Conservation (phyloP, 2,113 vertebrate genomes). For the Malaclemys terrapin region DNA sequence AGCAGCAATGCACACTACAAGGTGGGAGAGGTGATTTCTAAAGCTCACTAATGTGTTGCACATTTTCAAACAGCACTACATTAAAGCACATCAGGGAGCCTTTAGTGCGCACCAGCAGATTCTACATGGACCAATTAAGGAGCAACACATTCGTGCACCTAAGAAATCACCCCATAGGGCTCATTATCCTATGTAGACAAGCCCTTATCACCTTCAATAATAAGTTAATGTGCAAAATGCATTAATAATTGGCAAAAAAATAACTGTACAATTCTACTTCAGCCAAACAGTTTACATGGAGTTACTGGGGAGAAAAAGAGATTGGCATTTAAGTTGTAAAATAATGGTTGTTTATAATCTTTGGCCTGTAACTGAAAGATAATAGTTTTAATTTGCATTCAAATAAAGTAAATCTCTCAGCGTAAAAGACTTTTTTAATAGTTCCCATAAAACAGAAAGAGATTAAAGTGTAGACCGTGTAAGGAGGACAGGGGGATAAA, state of each 20-base stretch:
- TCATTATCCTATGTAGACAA: background rate
- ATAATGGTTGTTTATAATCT: slow-evolving; percentile 74
- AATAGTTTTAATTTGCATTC: slow-evolving; percentile 82
- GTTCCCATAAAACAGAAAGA: slow-evolving; percentile 75
- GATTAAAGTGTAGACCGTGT: slow-evolving; percentile 73
- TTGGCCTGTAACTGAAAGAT: slow-evolving; percentile 80
- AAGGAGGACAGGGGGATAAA: slow-evolving; percentile 66
- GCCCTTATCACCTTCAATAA: slow-evolving; percentile 3
- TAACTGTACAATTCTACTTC: slow-evolving; percentile 56
- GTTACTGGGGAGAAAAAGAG: background rate
- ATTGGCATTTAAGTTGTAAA: slow-evolving; percentile 68
- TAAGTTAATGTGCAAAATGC: slow-evolving; percentile 36
- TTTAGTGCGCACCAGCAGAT: background rate
- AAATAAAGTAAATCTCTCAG: slow-evolving; percentile 78
- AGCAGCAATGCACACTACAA: background rate
- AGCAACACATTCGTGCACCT: background rate
- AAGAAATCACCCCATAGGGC: background rate
- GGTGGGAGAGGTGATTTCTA: background rate
- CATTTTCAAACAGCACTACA: background rate
- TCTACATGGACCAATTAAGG: background rate
- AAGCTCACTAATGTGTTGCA: background rate
- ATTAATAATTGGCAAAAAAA: slow-evolving; percentile 62
- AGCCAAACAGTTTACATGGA: slow-evolving; percentile 63
- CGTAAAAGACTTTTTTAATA: slow-evolving; percentile 76
- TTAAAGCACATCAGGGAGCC: too few relatives aligned